These are phyloP conservation scores for Microcebus lehilahytsara DNA, from an alignment of 2,113 vertebrate genomes.

Conservation along the genomic window DNA sequence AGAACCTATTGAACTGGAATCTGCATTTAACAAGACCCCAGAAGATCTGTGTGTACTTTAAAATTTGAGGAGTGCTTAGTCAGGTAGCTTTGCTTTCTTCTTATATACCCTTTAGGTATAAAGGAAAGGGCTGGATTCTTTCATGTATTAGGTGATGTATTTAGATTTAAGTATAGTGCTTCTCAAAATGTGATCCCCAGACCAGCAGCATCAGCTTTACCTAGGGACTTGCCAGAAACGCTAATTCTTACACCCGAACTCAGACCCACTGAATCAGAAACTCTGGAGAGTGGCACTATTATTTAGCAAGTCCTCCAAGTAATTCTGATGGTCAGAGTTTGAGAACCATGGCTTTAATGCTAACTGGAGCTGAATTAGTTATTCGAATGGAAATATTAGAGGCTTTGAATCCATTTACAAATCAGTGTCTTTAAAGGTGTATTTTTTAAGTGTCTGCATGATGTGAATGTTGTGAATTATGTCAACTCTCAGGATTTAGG, in stretches of 20 bases:
- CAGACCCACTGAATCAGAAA: background rate
- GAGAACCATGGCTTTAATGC: background rate
- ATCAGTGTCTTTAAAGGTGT: background rate
- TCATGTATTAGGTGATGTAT: fast-evolving
- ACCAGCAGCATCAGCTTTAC: no score
- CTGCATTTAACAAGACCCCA: background rate
- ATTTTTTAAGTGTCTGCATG: background rate
- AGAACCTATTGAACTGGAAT: background rate
- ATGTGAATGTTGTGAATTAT: background rate
- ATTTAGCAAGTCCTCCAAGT: background rate
- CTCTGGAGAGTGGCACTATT: background rate
- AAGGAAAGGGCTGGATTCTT: background rate
- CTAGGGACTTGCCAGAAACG: background rate
- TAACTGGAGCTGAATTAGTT: background rate
- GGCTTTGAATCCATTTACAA: conserved; percentile 29
- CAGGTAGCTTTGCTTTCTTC: background rate
- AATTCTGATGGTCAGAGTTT: background rate
- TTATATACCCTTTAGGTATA: background rate
- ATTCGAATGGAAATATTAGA: background rate
- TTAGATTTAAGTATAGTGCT: background rate
- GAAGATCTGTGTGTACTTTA: background rate
- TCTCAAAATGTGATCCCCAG: background rate
- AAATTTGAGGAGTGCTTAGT: background rate
- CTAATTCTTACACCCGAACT: background rate
- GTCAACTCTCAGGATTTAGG: background rate